These are phyloP conservation scores for Piliocolobus tephrosceles DNA, from an alignment of 2,113 vertebrate species.

Conservation along the genomic window DNA sequence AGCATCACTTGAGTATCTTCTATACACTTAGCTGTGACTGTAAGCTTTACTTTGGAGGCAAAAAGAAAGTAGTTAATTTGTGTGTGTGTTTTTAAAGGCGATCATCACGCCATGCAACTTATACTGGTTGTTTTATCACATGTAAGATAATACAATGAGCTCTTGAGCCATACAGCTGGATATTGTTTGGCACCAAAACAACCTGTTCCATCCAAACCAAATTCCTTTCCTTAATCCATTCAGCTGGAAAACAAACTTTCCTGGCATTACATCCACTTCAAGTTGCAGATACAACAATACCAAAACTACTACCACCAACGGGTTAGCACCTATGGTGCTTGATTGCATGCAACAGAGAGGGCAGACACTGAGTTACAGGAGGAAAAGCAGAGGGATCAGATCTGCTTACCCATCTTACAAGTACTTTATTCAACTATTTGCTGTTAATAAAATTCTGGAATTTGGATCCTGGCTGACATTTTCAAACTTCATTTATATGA, in stretches of 20 bases:
- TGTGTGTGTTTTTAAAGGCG: neutral
- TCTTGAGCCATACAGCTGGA: neutral
- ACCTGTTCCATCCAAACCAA: constrained; percentile 39
- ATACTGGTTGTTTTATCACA: neutral
- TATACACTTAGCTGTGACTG: constrained; percentile 5
- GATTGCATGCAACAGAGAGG: neutral
- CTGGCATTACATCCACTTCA: neutral
- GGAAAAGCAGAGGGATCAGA: neutral
- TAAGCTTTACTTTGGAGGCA: constrained; percentile 40
- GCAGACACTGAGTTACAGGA: neutral
- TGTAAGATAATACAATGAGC: neutral
- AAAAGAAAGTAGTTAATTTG: neutral
- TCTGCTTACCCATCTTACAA: neutral
- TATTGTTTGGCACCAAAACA: constrained; percentile 14
- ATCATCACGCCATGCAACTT: neutral
- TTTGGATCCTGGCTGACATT: constrained; percentile 76
- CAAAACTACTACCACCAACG: neutral
- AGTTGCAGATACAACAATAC: neutral
- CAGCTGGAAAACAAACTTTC: constrained; percentile 27
- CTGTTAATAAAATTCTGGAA: constrained; percentile 69
- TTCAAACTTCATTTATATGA: constrained; percentile 71
- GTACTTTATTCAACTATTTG: constrained; percentile 35
- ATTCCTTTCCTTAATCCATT: constrained; percentile 58
- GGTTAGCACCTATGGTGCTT: neutral
- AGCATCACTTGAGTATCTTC: constrained; percentile 1